Conservation (phyloP, 2,888 invertebrate genomes). For the Abrostola tripartita region DNA sequence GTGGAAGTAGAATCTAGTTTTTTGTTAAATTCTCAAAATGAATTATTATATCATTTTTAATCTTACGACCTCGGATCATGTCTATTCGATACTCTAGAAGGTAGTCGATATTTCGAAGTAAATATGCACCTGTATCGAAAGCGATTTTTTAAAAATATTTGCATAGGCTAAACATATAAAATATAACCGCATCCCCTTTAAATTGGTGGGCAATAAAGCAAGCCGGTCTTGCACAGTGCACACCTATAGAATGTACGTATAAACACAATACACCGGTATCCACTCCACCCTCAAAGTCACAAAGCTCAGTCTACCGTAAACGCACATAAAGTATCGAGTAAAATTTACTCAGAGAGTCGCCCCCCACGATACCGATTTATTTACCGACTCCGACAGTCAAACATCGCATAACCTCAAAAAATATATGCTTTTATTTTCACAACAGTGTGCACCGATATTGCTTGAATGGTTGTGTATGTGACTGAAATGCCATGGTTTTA, state of each 20-base stretch:
- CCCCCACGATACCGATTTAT: slow-evolving; percentile 18
- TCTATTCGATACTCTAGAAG: too few species aligned
- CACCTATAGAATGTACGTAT: slow-evolving; percentile 4
- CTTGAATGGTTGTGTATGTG: slow-evolving; percentile 4
- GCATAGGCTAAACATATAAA: too few species aligned
- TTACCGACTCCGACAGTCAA: slow-evolving; percentile 23
- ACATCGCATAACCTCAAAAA: slow-evolving; percentile 15
- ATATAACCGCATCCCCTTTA: too few species aligned
- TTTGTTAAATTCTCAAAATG: too few species aligned
- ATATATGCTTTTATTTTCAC: slow-evolving; percentile 21
- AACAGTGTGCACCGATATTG: not conserved
- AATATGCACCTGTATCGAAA: slow-evolving; percentile 8
- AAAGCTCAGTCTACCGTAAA: slow-evolving; percentile 54
- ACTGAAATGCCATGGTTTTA: not conserved
- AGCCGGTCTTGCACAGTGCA: not conserved
- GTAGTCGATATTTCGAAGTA: too few species aligned
- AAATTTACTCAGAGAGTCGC: slow-evolving; percentile 8
- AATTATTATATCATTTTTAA: too few species aligned
- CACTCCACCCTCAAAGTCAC: slow-evolving; percentile 50
- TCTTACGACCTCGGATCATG: too few species aligned
- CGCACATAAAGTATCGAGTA: slow-evolving; percentile 20
- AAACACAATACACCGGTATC: slow-evolving; percentile 1
- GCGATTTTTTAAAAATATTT: not conserved
- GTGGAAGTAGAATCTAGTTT: too few species aligned
- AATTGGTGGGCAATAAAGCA: too few species aligned